Base-by-base conservation (phyloP, 2,113 vertebrate genomes). In the Erinaceus europaeus region DNA sequence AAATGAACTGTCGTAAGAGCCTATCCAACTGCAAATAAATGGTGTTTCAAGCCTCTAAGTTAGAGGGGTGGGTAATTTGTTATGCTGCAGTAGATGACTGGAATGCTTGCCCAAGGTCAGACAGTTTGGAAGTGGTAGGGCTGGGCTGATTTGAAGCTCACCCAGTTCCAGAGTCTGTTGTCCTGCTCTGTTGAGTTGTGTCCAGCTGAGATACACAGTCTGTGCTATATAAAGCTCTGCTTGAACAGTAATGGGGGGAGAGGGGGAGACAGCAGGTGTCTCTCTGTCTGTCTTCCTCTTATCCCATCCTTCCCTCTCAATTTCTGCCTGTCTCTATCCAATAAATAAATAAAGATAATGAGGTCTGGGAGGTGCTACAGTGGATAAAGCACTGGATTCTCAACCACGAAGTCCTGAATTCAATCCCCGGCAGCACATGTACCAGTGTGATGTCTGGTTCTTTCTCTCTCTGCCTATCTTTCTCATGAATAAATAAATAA, bases 21-120 rank as follows among this genome's bases (percentile, higher is more conserved):
- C 65, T 61, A 32, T 34, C 52, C 27, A 69, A 86, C 23, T 50
- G 40, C 38, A 91, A 87, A 86, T 68, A 93, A 88, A 86, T 69
- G 83, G 42, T 74, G 84, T 89, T 90, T 82, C 52, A 64, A 87
- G 64, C 55, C 79, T 67, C 40, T 74, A 32, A 46, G 25, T 36
- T 62, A 20, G 15, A 9, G 44, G 46, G 57, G 68, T 42, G 46
- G 57, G 68, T 42, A 74, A 64, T 87, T 91, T 91, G 79, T 90
- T 67, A 76, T 0, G 0, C 62, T 48, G 86, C 80, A 46, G 0
- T 77, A 68, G 68, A 44, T 76, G 76, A n/a, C 46, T 50, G 59
- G 84, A 86, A 89, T 82, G 77, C 59, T 52, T 34, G 69, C 46
- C 48, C 80, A 57, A 90, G 64, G 64, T 84, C 89, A 69, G 6